A percentile compares a stretch with the other conserved stretches of the same genome.
phyloP scores from a whole-genome alignment of 2,797 vertebrate species.

The Coreius guichenoti region DNA sequence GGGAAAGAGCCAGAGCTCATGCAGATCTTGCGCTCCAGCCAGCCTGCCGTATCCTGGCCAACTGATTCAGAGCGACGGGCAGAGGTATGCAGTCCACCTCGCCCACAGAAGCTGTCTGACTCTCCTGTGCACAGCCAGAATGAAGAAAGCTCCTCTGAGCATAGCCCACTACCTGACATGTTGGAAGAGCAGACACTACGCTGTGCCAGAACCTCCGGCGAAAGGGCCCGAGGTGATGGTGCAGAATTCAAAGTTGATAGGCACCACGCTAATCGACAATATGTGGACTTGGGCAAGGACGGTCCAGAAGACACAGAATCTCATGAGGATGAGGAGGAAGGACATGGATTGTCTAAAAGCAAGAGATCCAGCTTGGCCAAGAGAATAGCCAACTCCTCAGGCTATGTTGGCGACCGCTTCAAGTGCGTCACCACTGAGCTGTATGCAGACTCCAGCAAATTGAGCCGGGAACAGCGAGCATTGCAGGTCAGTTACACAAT shows the following conservation, averaged over 20 bases:
- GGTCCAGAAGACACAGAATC: conserved; percentile 71
- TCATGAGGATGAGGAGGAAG: conserved; percentile 81
- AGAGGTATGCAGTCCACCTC: conserved; percentile 74
- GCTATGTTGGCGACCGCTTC: conserved; percentile 98
- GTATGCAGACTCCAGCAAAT: conserved; percentile 97
- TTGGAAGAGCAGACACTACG: conserved; percentile 78
- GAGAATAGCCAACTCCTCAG: conserved; percentile 95
- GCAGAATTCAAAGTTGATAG: conserved; percentile 65
- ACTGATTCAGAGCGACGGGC: conserved; percentile 61
- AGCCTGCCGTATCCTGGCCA: conserved; percentile 56
- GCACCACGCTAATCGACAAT: conserved; percentile 60
- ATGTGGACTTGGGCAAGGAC: conserved; percentile 80
- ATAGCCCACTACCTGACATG: conserved; percentile 71
- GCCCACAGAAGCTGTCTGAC: conserved; percentile 42
- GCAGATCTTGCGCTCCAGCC: conserved; percentile 72
- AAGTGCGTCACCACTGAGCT: conserved; percentile 98
- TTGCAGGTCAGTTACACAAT: conserved; percentile 89
- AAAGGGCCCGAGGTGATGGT: conserved; percentile 73
- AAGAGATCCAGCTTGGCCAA: conserved; percentile 93
- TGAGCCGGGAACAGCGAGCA: conserved; percentile 96
- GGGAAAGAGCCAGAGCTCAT: conserved; percentile 71
- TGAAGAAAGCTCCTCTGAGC: conserved; percentile 75
- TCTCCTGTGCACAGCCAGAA: conserved; percentile 64
- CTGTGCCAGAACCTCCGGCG: conserved; percentile 82
- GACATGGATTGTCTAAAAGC: conserved; percentile 78